phyloP scores from a whole-genome alignment of 2,797 vertebrate genomes.

The Gymnothorax reevesii region DNA sequence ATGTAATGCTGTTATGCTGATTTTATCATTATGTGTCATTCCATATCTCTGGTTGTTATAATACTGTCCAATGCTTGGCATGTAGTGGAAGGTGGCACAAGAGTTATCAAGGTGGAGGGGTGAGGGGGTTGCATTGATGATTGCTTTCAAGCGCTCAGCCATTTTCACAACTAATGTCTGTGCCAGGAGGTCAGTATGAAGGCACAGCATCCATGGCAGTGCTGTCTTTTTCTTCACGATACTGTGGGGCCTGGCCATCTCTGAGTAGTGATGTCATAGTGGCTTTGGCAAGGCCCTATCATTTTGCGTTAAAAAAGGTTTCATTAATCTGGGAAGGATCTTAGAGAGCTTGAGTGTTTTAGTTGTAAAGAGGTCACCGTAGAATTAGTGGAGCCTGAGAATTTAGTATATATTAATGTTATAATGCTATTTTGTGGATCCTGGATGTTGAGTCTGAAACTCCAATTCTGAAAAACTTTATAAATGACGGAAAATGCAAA shows the following conservation, averaged over 20 bases:
- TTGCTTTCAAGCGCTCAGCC: background rate
- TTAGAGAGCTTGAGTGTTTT: background rate
- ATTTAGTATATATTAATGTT: no score
- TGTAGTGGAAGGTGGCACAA: background rate
- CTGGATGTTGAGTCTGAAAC: no score
- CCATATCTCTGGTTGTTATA: background rate
- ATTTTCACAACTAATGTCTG: background rate
- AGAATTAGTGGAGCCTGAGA: no score
- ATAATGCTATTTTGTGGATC: no score
- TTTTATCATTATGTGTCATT: background rate
- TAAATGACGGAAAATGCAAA: no score
- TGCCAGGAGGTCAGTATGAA: background rate
- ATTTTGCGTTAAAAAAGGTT: conserved; percentile 35
- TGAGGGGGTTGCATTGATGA: background rate
- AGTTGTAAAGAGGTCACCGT: background rate
- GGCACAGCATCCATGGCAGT: background rate
- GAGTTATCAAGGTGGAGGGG: background rate
- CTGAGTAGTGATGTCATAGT: background rate
- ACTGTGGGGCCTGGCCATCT: background rate
- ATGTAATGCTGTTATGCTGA: background rate
- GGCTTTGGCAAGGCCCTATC: background rate
- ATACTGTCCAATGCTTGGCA: background rate
- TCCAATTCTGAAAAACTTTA: no score
- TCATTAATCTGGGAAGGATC: background rate
- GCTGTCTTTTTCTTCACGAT: conserved; percentile 39